phyloP scores from a whole-genome alignment of 2,888 invertebrate species.

The Hymenopus coronatus region DNA sequence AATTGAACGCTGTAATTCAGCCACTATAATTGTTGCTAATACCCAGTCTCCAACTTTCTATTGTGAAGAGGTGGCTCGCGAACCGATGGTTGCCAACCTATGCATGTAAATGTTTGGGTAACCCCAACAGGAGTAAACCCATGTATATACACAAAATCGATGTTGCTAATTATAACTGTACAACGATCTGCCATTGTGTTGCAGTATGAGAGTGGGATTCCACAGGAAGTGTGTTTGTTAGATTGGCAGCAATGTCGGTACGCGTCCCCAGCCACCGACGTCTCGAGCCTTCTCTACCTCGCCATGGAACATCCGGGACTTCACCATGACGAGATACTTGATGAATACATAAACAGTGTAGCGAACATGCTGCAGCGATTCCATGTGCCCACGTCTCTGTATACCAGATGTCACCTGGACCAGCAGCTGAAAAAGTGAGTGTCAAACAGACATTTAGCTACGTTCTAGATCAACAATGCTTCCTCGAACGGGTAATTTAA shows the following conservation, averaged over 20 bases:
- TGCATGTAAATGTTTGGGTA: neutral
- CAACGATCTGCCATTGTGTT: neutral
- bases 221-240: neutral
- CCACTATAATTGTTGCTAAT: neutral
- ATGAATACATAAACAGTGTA: neutral
- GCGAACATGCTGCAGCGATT: neutral
- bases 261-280: neutral
- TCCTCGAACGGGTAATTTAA: no score
- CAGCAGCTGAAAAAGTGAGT: neutral
- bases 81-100: neutral
- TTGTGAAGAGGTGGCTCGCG: neutral
- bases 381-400: neutral
- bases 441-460: neutral
- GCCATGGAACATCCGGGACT: neutral
- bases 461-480: no score
- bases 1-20: no score
- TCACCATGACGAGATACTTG: neutral
- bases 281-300: neutral
- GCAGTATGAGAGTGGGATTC: neutral
- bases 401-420: neutral
- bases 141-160: neutral
- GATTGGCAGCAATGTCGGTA: slow-evolving; percentile 4
- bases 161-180: neutral
- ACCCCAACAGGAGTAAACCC: neutral
- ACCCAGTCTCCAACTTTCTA: neutral